Base-by-base conservation (phyloP, 2,113 vertebrate genomes). In the Aythya baeri region DNA sequence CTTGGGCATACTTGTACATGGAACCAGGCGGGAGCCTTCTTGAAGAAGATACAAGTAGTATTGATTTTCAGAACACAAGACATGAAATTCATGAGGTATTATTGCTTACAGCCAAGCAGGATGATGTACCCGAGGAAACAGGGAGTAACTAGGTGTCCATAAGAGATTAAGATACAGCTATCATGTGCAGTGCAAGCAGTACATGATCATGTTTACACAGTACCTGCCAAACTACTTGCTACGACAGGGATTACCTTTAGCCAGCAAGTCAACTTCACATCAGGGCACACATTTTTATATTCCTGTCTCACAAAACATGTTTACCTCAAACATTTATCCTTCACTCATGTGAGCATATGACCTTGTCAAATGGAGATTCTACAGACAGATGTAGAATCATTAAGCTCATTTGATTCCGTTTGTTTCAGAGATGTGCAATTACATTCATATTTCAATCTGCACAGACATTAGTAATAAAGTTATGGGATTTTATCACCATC, bases 401-500 rank as follows among this genome's bases (percentile, higher is more conserved):
- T 62, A 89, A 77, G 79, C 74, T 93, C 75, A 57, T 27, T 82
- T 93, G 54, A 81, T 87, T 83, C 83, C 58, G 50, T 85, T 94
- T 86, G 49, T 34, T 67, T 86, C 89, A 91, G 91, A 25, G 20
- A 88, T n/a, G 22, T 92, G 63, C 94, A 91, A 75, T 8, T 27
- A 81, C 44, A 86, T 68, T 91, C 76, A 16, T n/a, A 83, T 90
- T 91, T 97, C 85, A 79, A 77, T 52, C 85, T 86, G 81, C 68
- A 55, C 84, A 88, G 93, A 74, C 38, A 57, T 81, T 66, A 93
- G 77, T 74, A 70, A 65, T 83, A 75, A 92, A 93, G 36, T 74
- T 36, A 44, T 8, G 18, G 89, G 38, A 59, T 74, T 94, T 96
- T 80, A 72, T 83, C 76, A 88, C 83, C 84, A 94, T 96, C 93